Evolutionary conservation across 2,797 vertebrate genomes (phyloP).

Genomic region (Rhabdomys pumilio): DNA sequence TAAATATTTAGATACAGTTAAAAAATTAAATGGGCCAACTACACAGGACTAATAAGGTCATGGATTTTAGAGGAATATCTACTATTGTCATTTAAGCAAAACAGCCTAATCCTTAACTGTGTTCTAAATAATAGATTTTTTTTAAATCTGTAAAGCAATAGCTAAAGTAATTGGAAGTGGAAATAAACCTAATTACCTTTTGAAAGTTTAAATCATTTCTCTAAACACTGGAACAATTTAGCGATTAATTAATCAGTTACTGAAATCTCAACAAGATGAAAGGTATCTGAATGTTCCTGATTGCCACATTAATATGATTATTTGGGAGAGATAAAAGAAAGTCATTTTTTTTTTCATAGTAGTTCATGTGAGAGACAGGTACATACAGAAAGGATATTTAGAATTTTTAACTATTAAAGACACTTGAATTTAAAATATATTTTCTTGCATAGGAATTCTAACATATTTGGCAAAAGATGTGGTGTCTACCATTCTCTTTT

Average conservation of each 20-base stretch:
- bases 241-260: background rate
- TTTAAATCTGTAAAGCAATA: background rate
- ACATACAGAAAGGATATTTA: background rate
- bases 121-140: background rate
- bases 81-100: background rate
- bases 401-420: background rate
- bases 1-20: background rate
- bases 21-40: no score
- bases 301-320: background rate
- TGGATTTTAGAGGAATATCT: background rate
- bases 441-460: background rate
- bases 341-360: background rate
- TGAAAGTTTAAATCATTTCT: background rate
- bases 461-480: background rate
- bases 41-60: background rate
- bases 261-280: background rate
- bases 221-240: background rate
- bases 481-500: background rate
- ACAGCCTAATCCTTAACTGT: background rate
- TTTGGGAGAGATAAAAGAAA: background rate
- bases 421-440: background rate
- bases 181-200: constrained; percentile 6
- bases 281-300: background rate
- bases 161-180: background rate
- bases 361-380: background rate